phyloP scores from a whole-genome alignment of 2,888 invertebrate species.

The Electrophaes corylata region DNA sequence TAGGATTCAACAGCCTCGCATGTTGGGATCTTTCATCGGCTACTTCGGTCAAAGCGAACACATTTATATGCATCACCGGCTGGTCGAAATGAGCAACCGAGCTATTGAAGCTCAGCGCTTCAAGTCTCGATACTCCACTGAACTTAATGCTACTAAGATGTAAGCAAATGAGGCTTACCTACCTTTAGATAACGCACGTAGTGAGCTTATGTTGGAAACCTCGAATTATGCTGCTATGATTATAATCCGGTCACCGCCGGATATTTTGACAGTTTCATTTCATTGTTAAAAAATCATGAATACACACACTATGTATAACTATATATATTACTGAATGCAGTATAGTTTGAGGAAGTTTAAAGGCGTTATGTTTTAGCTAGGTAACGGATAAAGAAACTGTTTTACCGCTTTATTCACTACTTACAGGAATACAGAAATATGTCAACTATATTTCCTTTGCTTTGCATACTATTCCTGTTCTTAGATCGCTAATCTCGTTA shows the following conservation, averaged over 20 bases:
- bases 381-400: not conserved
- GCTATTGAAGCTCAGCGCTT: slow-evolving; percentile 26
- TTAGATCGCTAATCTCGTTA: too few relatives aligned
- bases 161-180: slow-evolving; percentile 38
- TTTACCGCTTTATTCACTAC: not conserved
- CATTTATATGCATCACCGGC: slow-evolving; percentile 45
- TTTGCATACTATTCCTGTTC: too few relatives aligned
- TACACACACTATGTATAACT: not conserved
- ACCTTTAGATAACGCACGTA: slow-evolving; percentile 21
- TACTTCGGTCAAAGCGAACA: slow-evolving; percentile 71
- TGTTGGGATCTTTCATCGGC: slow-evolving; percentile 84
- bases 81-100: slow-evolving; percentile 49
- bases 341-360: slow-evolving; percentile 6
- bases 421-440: not conserved
- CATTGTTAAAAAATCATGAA: not conserved
- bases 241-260: not conserved
- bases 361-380: not conserved
- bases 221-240: slow-evolving; percentile 18
- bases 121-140: slow-evolving; percentile 3
- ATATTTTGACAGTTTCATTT: not conserved
- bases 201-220: slow-evolving; percentile 16
- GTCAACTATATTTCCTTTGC: too few relatives aligned
- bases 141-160: slow-evolving; percentile 39
- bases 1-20: slow-evolving; percentile 87
- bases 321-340: not conserved